phyloP scores from a whole-genome alignment of 2,113 vertebrate genomes.

The Gymnarchus niloticus region DNA sequence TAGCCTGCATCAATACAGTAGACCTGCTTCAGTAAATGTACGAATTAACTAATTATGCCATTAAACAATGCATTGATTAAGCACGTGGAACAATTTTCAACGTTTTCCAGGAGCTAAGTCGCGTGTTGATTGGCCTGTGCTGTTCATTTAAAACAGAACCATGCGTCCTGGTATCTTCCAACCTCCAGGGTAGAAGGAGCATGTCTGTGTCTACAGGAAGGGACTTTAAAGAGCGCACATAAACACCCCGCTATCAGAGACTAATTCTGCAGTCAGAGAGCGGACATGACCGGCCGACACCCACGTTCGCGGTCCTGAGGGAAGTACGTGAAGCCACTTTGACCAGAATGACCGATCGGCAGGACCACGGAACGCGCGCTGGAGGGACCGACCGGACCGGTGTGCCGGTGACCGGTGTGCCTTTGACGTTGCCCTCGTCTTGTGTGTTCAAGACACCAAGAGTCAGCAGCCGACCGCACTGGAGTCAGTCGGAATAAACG shows the following conservation, averaged over 20 bases:
- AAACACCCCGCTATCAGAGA: too few species aligned
- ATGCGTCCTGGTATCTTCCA: not conserved
- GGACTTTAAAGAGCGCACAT: not conserved
- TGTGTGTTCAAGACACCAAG: not conserved
- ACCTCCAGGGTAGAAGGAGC: not conserved
- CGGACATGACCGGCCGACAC: not conserved
- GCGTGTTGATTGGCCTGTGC: not conserved
- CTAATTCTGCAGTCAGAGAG: not conserved
- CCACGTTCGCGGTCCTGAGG: not conserved
- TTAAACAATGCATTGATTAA: constrained; percentile 1
- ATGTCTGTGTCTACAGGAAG: not conserved
- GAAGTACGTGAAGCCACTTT: not conserved
- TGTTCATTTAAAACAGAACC: not conserved
- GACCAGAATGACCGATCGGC: not conserved
- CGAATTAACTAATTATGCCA: constrained; percentile 6
- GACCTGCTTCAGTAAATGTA: not conserved
- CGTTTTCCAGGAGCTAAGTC: not conserved
- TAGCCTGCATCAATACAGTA: not conserved
- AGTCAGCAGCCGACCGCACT: not conserved
- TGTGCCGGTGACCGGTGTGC: too few species aligned
- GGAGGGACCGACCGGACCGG: not conserved
- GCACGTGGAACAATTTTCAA: not conserved
- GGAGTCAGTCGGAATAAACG: not conserved
- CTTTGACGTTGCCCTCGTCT: not conserved
- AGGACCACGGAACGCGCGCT: not conserved